Conservation (phyloP, 1,140 invertebrate genomes). For the Magallana angulata region DNA sequence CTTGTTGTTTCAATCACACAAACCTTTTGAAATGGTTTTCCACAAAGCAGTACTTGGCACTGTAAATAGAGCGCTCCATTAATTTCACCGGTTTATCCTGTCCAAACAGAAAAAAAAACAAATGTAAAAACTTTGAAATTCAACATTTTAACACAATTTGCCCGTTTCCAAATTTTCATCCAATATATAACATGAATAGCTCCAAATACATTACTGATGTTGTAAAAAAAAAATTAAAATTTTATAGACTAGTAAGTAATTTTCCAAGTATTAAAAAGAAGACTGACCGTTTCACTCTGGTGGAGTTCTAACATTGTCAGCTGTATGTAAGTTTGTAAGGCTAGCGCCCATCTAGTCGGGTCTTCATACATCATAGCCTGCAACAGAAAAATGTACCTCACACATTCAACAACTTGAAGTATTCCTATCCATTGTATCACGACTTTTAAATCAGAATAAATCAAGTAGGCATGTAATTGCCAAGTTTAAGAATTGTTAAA, state of each 20-base stretch:
- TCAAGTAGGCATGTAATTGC: no score
- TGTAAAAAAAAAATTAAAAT: no score
- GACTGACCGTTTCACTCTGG: slow-evolving; percentile 80
- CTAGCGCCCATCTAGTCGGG: slow-evolving; percentile 87
- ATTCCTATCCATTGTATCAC: neutral
- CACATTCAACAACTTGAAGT: neutral
- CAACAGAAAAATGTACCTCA: slow-evolving; percentile 30
- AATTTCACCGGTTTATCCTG: slow-evolving; percentile 85
- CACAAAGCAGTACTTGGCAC: slow-evolving; percentile 91
- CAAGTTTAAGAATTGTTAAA: no score
- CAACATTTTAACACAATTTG: no score
- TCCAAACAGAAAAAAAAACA: slow-evolving; percentile 39
- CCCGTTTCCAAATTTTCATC: no score
- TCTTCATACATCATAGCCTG: slow-evolving; percentile 90
- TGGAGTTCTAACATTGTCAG: slow-evolving; percentile 92
- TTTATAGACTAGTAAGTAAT: no score
- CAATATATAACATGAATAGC: no score
- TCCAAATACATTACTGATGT: no score
- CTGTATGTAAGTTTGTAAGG: slow-evolving; percentile 94
- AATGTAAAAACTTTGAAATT: no score
- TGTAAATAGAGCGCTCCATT: slow-evolving; percentile 94
- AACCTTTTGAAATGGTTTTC: slow-evolving; percentile 86
- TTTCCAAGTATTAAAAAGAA: neutral
- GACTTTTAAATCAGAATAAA: no score
- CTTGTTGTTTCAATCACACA: neutral